Conservation (phyloP, 92 coral and sea anemone genomes). For the Parazoanthus darwini region DNA sequence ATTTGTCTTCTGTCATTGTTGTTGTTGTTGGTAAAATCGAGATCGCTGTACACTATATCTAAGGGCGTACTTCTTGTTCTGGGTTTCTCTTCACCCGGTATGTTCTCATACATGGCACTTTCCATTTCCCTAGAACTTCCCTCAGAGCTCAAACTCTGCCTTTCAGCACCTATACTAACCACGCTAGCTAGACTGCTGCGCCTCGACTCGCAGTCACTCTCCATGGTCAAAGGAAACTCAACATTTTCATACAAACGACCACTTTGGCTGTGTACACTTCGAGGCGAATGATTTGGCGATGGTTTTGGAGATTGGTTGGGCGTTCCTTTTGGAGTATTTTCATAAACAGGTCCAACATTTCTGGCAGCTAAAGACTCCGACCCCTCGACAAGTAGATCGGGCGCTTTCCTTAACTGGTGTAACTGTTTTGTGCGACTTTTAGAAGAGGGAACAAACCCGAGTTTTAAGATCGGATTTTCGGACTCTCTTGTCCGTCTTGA, state of each 20-base stretch:
- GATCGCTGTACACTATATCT: constrained; percentile 91
- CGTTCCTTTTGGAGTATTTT: constrained; percentile 54
- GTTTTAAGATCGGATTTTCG: constrained; percentile 86
- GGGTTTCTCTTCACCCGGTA: constrained; percentile 44
- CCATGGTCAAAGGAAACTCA: constrained; percentile 60
- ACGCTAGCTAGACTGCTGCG: constrained; percentile 54
- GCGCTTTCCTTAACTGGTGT: constrained; percentile 57
- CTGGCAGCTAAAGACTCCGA: constrained; percentile 6
- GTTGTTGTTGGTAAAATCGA: constrained; percentile 58
- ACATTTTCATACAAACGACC: constrained; percentile 71
- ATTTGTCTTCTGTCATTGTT: constrained; percentile 37
- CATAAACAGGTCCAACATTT: constrained; percentile 45
- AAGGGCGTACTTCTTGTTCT: constrained; percentile 77
- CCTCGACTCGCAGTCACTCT: constrained; percentile 63
- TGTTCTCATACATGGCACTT: constrained; percentile 69
- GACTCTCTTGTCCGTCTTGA: constrained; percentile 93
- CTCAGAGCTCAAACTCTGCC: constrained; percentile 62
- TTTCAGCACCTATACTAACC: constrained; percentile 54
- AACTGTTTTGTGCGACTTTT: constrained; percentile 36
- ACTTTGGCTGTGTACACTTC: constrained; percentile 35
- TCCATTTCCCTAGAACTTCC: constrained; percentile 51
- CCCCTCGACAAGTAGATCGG: constrained; percentile 52
- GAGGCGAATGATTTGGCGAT: constrained; percentile 66
- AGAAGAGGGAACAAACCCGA: constrained; percentile 63
- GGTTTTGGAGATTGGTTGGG: constrained; percentile 61